phyloP scores from a whole-genome alignment of 2,113 vertebrate genomes.

The Lagopus muta region DNA sequence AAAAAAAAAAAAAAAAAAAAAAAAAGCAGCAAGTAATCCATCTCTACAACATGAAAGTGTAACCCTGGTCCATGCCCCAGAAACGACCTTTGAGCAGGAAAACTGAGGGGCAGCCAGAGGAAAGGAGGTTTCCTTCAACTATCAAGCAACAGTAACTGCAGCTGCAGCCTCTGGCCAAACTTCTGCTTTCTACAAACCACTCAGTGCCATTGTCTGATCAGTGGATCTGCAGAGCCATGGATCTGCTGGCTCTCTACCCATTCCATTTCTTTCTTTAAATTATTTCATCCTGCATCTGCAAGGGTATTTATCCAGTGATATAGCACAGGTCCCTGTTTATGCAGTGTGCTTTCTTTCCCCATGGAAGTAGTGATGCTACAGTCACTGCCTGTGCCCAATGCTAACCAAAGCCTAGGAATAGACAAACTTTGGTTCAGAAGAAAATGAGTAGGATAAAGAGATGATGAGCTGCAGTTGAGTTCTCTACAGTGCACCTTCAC shows the following conservation, averaged over 20 bases:
- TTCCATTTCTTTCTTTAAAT: background rate
- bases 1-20: too few relatives aligned
- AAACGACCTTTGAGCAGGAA: background rate
- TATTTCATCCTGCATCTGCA: background rate
- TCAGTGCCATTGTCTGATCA: background rate
- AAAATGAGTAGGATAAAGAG: background rate
- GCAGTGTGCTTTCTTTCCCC: constrained; percentile 10
- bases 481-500: background rate
- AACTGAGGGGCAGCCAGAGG: background rate
- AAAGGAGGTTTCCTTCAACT: background rate
- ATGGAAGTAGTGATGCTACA: constrained; percentile 23
- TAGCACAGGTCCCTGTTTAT: background rate
- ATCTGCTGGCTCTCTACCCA: accelerated
- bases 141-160: background rate
- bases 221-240: background rate
- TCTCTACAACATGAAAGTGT: background rate
- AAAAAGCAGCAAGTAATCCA: background rate
- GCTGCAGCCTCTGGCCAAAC: background rate
- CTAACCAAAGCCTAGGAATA: background rate
- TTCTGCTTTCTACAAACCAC: background rate
- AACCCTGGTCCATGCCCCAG: background rate
- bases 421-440: background rate
- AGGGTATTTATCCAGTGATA: background rate
- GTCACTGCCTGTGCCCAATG: background rate
- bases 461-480: background rate